Conservation (phyloP, 2,113 vertebrate genomes). For the Pygathrix nemaeus region DNA sequence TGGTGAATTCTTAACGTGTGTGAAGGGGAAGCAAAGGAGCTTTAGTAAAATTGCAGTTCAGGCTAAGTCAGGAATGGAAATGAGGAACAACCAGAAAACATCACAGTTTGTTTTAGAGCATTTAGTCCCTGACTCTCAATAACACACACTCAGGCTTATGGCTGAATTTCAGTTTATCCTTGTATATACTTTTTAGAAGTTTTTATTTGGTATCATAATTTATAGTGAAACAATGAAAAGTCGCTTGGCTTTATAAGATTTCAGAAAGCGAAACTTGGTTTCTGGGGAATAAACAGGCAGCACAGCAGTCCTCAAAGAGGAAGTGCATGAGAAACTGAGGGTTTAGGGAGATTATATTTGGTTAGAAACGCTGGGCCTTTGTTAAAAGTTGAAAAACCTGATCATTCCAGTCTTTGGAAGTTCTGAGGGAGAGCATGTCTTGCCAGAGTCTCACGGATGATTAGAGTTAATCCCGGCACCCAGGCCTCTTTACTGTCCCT, state of each 20-base stretch:
- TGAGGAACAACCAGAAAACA: neutral
- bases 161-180: neutral
- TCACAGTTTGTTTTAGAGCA: neutral
- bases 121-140: neutral
- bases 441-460: neutral
- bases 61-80: neutral
- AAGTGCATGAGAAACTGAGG: neutral
- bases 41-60: neutral
- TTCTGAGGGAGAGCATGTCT: neutral
- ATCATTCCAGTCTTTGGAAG: neutral
- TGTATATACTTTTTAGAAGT: neutral
- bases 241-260: conserved; percentile 23
- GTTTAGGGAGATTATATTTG: conserved; percentile 24
- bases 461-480: neutral
- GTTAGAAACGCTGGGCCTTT: conserved; percentile 38
- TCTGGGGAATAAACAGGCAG: conserved; percentile 13
- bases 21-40: neutral
- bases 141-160: neutral
- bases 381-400: conserved; percentile 48
- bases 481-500: neutral
- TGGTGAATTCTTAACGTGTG: neutral
- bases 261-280: conserved; percentile 45
- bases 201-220: conserved; percentile 23
- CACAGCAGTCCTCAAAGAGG: neutral
- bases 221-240: neutral